Percentiles rank a stretch among this genome's conserved stretches.
Conservation (phyloP, 2,797 vertebrate genomes). For the Florisuga fusca region DNA sequence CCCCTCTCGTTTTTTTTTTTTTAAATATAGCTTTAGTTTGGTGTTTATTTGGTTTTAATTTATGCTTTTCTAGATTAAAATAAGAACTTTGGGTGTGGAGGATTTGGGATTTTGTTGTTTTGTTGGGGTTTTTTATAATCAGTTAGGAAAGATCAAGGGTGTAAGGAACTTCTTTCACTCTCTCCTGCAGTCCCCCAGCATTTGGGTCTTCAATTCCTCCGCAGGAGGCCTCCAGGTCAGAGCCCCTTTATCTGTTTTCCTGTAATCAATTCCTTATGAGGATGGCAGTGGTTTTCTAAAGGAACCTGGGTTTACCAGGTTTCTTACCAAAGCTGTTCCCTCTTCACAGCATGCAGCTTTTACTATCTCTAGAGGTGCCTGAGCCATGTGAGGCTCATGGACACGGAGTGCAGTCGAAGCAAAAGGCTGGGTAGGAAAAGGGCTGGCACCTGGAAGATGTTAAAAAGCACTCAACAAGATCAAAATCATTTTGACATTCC, state of each 20-base stretch:
- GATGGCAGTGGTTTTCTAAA: neutral
- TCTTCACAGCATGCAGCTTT: neutral
- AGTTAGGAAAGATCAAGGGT: neutral
- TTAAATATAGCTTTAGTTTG: neutral
- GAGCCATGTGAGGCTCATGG: accelerated
- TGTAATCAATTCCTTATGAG: neutral
- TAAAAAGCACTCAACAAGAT: neutral
- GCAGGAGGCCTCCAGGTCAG: neutral
- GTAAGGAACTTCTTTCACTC: neutral
- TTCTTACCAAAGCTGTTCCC: neutral
- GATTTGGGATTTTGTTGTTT: neutral
- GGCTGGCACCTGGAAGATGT: neutral
- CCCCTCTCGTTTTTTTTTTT: neutral
- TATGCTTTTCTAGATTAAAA: neutral
- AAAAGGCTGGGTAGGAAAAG: neutral
- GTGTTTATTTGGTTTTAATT: neutral
- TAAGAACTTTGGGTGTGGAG: neutral
- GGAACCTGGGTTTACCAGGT: neutral
- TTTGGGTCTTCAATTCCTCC: neutral
- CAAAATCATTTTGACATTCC: neutral
- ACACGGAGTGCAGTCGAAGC: neutral
- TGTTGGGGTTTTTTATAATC: neutral
- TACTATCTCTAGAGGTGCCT: neutral
- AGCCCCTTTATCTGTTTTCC: neutral
- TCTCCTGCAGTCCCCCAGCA: neutral